Conservation (phyloP, 2,888 invertebrate genomes). For the Tinea trinotella region DNA sequence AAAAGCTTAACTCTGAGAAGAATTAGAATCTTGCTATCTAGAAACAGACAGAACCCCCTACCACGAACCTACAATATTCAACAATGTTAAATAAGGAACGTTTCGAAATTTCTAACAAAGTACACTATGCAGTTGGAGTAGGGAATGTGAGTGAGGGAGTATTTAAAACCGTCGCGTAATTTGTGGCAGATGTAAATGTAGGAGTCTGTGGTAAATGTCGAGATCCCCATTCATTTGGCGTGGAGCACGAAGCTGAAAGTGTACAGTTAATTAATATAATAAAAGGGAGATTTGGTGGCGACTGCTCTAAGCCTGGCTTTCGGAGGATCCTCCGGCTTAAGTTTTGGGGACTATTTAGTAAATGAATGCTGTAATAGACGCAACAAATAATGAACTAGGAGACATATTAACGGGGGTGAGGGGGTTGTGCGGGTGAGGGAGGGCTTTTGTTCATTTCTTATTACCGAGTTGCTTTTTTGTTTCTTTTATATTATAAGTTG, state of each 20-base stretch:
- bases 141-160: no score
- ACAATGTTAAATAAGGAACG: neutral
- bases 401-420: neutral
- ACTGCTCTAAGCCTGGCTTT: constrained; percentile 17
- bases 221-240: constrained; percentile 16
- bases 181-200: neutral
- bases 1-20: constrained; percentile 1
- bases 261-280: constrained; percentile 19
- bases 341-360: constrained; percentile 9
- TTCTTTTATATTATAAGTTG: no score
- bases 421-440: no score
- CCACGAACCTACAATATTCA: neutral
- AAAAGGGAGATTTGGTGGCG: constrained; percentile 17
- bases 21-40: neutral
- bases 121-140: no score
- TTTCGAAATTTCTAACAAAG: neutral
- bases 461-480: no score
- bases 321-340: constrained; percentile 7
- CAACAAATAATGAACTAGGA: constrained; percentile 4
- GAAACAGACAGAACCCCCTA: constrained; percentile 13
- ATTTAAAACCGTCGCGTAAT: constrained; percentile 1
- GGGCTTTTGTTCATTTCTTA: no score
- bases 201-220: neutral
- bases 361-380: neutral
- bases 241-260: constrained; percentile 16